phyloP scores from a whole-genome alignment of 2,113 vertebrate species.

The Lophura nycthemera region DNA sequence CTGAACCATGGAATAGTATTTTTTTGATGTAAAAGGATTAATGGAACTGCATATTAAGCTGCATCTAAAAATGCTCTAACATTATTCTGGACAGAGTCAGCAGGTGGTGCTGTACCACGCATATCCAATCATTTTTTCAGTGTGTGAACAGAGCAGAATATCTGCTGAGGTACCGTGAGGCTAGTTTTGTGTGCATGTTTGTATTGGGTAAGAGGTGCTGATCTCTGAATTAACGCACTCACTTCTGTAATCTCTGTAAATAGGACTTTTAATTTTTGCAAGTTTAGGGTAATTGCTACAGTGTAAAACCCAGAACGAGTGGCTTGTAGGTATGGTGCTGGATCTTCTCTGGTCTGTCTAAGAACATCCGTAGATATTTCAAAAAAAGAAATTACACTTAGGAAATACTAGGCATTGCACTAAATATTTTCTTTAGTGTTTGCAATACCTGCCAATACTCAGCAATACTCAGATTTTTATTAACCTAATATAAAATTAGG shows the following conservation, averaged over 20 bases:
- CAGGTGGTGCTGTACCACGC: conserved; percentile 57
- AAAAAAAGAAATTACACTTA: neutral
- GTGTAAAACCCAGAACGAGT: neutral
- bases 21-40: neutral
- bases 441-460: neutral
- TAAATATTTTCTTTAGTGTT: neutral
- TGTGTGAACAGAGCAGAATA: fast-evolving
- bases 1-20: neutral
- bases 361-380: neutral
- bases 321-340: neutral
- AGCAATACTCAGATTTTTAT: neutral
- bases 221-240: neutral
- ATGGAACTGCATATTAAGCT: neutral
- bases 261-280: neutral
- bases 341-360: neutral
- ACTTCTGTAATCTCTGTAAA: neutral
- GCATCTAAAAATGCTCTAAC: neutral
- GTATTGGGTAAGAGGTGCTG: neutral
- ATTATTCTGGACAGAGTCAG: neutral
- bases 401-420: neutral
- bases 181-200: fast-evolving
- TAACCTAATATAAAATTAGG: neutral
- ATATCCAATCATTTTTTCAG: neutral
- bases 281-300: neutral
- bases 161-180: neutral